A percentile compares a stretch with the other conserved stretches of the same genome.
Evolutionary conservation across 37 sponge, comb jelly and placozoan genomes (phyloP).

Genomic region (Chondrilla cf. caribensis): DNA sequence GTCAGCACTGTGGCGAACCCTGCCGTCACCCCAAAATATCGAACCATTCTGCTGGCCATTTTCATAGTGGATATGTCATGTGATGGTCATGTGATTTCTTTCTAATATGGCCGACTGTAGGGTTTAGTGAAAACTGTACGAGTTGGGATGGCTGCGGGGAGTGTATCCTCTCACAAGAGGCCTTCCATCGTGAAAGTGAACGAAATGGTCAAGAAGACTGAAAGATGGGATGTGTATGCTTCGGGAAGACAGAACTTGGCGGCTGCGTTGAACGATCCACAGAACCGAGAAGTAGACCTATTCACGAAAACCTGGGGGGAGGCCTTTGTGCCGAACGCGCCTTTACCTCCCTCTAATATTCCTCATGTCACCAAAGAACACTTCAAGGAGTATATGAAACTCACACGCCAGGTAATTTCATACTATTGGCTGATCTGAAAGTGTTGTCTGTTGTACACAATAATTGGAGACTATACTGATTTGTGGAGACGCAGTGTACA

Average conservation of each 20-base stretch:
- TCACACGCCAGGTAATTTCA: constrained; percentile 34
- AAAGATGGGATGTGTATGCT: constrained; percentile 74
- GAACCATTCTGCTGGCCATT: too few relatives aligned
- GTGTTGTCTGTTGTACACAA: too few relatives aligned
- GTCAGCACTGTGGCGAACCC: too few relatives aligned
- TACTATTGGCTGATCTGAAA: neutral
- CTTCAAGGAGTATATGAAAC: constrained; percentile 65
- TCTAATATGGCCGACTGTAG: too few relatives aligned
- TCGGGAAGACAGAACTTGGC: constrained; percentile 72
- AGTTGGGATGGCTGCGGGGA: neutral
- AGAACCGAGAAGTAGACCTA: constrained; percentile 67
- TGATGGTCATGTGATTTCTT: too few relatives aligned
- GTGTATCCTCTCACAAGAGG: neutral
- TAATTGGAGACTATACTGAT: too few relatives aligned
- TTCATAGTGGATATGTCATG: too few relatives aligned
- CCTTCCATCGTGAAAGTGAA: constrained; percentile 29
- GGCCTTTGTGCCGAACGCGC: constrained; percentile 65
- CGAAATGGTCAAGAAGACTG: constrained; percentile 29
- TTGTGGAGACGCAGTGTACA: too few relatives aligned
- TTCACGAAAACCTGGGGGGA: constrained; percentile 95
- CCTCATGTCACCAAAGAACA: constrained; percentile 59
- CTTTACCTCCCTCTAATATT: constrained; percentile 48
- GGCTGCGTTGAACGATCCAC: constrained; percentile 86
- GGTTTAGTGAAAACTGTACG: too few relatives aligned
- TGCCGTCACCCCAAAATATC: too few relatives aligned